Evolutionary conservation across 1,140 invertebrate species (phyloP).

Genomic region (Zeugodacus cucurbitae): DNA sequence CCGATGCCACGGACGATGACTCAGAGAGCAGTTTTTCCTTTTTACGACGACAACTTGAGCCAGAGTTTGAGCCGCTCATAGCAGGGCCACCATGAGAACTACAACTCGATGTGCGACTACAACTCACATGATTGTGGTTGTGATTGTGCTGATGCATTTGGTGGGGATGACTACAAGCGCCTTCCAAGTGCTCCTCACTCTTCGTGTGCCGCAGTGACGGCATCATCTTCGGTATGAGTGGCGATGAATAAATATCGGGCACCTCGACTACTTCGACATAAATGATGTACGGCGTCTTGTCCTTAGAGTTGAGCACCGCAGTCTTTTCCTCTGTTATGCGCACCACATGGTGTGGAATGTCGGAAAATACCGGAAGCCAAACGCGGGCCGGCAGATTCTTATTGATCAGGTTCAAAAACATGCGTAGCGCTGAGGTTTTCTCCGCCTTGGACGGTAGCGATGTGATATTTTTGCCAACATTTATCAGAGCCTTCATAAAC

Average conservation of each 20-base stretch:
- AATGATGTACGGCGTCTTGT: constrained; percentile 98
- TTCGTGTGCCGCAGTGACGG: constrained; percentile 87
- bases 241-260: constrained; percentile 83
- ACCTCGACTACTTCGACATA: constrained; percentile 97
- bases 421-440: constrained; percentile 88
- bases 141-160: constrained; percentile 36
- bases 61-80: constrained; percentile 30
- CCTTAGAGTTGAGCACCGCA: constrained; percentile 98
- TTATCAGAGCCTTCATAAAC: constrained; percentile 87
- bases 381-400: constrained; percentile 97
- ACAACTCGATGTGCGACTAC: constrained; percentile 54
- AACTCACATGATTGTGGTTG: constrained; percentile 46
- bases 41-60: constrained; percentile 55
- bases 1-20: constrained; percentile 31
- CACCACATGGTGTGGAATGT: constrained; percentile 92
- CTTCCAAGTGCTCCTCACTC: constrained; percentile 81
- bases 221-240: constrained; percentile 83
- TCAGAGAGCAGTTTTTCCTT: constrained; percentile 46
- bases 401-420: constrained; percentile 93
- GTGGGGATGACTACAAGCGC: constrained; percentile 46
- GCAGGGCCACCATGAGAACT: constrained; percentile 50
- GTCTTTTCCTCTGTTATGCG: constrained; percentile 90
- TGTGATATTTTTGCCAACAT: constrained; percentile 90
- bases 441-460: constrained; percentile 93
- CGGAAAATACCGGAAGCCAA: constrained; percentile 95